Evolutionary conservation across 2,797 vertebrate genomes (phyloP).

Genomic region (Protosalanx chinensis): DNA sequence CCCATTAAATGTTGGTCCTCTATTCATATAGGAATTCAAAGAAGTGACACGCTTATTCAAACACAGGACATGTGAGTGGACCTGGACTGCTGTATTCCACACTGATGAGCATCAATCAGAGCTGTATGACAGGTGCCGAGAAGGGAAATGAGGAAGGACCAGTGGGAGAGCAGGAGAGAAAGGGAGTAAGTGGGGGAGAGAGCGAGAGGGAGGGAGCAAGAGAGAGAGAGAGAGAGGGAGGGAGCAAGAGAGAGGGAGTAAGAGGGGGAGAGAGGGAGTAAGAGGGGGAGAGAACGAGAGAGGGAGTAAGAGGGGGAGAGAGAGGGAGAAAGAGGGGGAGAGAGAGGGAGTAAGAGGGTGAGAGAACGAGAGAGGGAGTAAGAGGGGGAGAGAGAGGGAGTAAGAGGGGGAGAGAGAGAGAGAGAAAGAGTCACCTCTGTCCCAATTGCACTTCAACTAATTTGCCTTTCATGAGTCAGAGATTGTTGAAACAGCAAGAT

Average conservation of each 20-base stretch:
- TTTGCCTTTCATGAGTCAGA: conserved; percentile 17
- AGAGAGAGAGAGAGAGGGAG: background rate
- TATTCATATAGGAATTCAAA: too few species aligned
- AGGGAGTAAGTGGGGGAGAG: background rate
- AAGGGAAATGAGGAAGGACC: too few species aligned
- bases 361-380: too few species aligned
- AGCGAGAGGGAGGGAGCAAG: background rate
- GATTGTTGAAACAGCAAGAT: conserved; percentile 16
- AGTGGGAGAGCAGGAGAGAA: background rate
- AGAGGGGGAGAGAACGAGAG: background rate
- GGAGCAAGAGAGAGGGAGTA: too few species aligned
- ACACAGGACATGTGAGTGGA: too few species aligned
- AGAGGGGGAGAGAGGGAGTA: background rate
- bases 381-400: background rate
- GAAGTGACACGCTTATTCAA: too few species aligned
- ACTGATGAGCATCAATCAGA: too few species aligned
- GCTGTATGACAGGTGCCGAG: too few species aligned
- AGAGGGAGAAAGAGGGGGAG: background rate
- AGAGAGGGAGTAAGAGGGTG: background rate
- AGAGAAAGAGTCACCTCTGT: background rate
- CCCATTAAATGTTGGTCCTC: too few species aligned
- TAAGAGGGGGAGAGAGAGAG: background rate
- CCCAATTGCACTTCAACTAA: conserved; percentile 30
- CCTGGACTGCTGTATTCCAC: too few species aligned
- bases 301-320: background rate